phyloP scores from a whole-genome alignment of 2,888 invertebrate species.

The Philereme transversata region DNA sequence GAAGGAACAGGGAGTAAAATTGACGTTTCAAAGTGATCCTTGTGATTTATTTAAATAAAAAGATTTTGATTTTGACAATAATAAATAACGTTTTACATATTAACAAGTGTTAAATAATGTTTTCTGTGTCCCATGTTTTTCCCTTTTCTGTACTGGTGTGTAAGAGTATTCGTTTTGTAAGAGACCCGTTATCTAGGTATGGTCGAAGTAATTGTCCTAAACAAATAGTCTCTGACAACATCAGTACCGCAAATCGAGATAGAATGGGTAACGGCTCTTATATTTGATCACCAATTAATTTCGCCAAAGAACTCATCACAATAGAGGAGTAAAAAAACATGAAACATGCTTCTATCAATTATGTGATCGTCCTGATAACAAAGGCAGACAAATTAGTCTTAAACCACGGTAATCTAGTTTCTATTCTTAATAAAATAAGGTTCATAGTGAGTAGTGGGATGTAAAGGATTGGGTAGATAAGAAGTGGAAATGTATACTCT shows the following conservation, averaged over 20 bases:
- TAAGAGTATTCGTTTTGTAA: too few species aligned
- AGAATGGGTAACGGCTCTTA: slow-evolving; percentile 64
- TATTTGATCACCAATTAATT: slow-evolving; percentile 66
- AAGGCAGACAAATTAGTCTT: slow-evolving; percentile 18
- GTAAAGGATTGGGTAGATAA: slow-evolving; percentile 19
- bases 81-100: too few species aligned
- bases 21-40: too few species aligned
- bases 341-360: slow-evolving; percentile 62
- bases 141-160: too few species aligned
- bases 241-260: slow-evolving; percentile 53
- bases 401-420: slow-evolving; percentile 3
- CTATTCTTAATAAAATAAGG: slow-evolving; percentile 5
- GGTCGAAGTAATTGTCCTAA: slow-evolving; percentile 15
- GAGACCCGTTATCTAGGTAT: too few species aligned
- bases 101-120: too few species aligned
- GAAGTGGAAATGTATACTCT: background rate
- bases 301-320: slow-evolving; percentile 43
- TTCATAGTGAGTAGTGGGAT: slow-evolving; percentile 3
- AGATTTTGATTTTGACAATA: too few species aligned
- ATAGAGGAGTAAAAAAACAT: slow-evolving; percentile 54
- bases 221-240: slow-evolving; percentile 39
- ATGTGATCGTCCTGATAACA: slow-evolving; percentile 39
- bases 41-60: too few species aligned
- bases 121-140: too few species aligned
- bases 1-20: too few species aligned